Evolutionary conservation across 2,888 invertebrate genomes (phyloP).

Genomic region (Meiosimyza platycephala): DNA sequence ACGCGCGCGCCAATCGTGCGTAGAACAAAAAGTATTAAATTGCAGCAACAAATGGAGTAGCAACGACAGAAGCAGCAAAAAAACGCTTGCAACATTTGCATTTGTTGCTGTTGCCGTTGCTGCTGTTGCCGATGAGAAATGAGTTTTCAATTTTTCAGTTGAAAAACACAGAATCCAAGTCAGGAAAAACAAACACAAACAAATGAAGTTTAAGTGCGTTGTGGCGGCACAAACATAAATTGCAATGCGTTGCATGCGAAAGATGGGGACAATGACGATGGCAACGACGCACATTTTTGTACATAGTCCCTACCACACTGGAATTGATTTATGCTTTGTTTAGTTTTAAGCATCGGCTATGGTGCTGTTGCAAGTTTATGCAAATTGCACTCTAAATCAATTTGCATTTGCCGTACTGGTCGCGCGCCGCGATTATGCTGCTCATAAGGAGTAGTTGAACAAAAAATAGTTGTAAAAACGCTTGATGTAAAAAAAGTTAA

Average conservation of each 20-base stretch:
- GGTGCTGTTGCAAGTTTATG: conserved; percentile 34
- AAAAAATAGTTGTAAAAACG: no score
- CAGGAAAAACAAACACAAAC: no score
- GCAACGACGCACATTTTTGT: no score
- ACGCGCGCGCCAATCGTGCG: not conserved
- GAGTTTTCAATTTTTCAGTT: no score
- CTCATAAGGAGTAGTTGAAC: no score
- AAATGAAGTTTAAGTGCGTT: no score
- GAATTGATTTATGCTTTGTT: conserved; percentile 48
- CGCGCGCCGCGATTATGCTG: not conserved
- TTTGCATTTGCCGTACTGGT: conserved; percentile 27
- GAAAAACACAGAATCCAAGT: no score
- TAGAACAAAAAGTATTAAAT: not conserved
- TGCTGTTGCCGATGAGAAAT: not conserved
- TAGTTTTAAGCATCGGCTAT: conserved; percentile 37
- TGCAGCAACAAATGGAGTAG: conserved; percentile 10
- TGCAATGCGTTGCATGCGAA: no score
- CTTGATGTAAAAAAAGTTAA: no score
- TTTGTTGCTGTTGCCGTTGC: conserved; percentile 2
- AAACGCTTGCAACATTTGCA: conserved; percentile 13
- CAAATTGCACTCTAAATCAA: conserved; percentile 45
- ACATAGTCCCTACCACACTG: conserved; percentile 32
- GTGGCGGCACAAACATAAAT: no score
- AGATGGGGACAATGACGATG: no score
- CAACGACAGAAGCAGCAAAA: not conserved